Percentiles rank a stretch among this genome's conserved stretches.
Conservation (phyloP, 2,888 invertebrate genomes). For the Stictocephala bisonia region DNA sequence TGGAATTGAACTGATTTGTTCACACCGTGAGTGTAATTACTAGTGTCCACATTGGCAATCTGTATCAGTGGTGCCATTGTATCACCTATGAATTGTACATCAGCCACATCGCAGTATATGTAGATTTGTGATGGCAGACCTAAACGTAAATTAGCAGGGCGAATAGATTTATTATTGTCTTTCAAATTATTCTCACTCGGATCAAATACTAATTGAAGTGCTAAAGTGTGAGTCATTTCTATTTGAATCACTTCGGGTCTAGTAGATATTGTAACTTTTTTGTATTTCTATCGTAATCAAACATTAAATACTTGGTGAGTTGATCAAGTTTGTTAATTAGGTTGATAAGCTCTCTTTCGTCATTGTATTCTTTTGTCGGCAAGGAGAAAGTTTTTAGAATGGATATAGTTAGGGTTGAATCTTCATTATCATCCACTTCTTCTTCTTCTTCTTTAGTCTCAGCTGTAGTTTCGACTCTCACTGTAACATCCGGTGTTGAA, state of each 20-base stretch:
- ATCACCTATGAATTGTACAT: conserved; percentile 58
- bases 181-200: neutral
- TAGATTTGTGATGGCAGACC: conserved; percentile 50
- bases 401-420: too few relatives aligned
- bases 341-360: neutral
- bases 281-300: neutral
- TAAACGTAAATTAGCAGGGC: conserved; percentile 28
- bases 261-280: neutral
- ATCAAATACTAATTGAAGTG: conserved; percentile 6
- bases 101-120: conserved; percentile 57
- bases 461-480: too few relatives aligned
- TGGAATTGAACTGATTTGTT: conserved; percentile 49
- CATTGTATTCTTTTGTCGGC: neutral
- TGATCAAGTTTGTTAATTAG: neutral
- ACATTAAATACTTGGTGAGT: neutral
- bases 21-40: conserved; percentile 9
- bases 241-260: conserved; percentile 50
- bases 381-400: too few relatives aligned
- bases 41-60: conserved; percentile 54
- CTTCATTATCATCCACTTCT: neutral
- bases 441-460: neutral
- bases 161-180: neutral
- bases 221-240: conserved; percentile 52
- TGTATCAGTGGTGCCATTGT: conserved; percentile 56
- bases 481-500: too few relatives aligned